Evolutionary conservation across 2,113 vertebrate species (phyloP).

Genomic region (Grus americana): DNA sequence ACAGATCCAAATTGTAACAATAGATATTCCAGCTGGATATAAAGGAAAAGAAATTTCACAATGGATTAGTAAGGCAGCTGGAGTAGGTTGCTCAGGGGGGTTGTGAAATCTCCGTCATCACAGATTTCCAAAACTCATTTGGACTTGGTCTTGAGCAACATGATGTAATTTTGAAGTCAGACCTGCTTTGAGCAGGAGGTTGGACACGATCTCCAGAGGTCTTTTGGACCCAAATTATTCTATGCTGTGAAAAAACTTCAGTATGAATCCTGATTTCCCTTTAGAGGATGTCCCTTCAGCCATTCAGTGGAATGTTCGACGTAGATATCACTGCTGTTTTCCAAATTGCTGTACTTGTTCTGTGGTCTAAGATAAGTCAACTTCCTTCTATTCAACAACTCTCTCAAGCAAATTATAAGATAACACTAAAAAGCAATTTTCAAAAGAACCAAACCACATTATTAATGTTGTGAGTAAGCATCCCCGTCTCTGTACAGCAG

Average conservation of each 20-base stretch:
- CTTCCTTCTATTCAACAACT: background rate
- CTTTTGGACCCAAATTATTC: slow-evolving; percentile 19
- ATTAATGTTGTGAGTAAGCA: background rate
- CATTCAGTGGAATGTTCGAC: background rate
- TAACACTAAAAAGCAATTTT: background rate
- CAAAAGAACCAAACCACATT: background rate
- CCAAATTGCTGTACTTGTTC: background rate
- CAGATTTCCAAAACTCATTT: slow-evolving; percentile 22
- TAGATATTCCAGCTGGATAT: background rate
- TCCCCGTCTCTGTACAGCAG: background rate
- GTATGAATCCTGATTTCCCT: background rate
- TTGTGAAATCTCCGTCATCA: background rate
- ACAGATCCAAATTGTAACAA: background rate
- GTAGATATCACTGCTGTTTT: background rate
- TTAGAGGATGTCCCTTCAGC: background rate
- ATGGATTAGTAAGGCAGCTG: background rate
- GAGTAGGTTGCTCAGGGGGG: background rate
- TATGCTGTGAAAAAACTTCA: background rate
- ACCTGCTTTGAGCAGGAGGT: slow-evolving; percentile 30
- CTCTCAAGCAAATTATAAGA: background rate
- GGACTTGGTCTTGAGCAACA: slow-evolving; percentile 16
- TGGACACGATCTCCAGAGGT: slow-evolving; percentile 37
- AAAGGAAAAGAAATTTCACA: background rate
- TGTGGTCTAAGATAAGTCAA: background rate
- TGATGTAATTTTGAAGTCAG: slow-evolving; percentile 34